phyloP scores from a whole-genome alignment of 2,113 vertebrate species.

The Arizona elegans region DNA sequence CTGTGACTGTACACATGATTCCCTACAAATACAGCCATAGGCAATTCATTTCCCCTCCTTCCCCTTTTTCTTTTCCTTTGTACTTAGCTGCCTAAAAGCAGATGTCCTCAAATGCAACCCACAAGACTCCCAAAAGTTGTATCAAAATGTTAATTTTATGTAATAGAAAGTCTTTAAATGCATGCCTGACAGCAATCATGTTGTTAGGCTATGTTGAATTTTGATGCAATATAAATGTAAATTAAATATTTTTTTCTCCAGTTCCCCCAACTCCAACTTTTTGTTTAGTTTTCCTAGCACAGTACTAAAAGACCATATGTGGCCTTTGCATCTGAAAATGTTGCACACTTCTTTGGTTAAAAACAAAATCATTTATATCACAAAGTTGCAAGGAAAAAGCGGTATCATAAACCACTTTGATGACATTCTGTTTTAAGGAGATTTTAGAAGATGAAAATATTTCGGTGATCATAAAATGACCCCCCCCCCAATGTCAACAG shows the following conservation, averaged over 20 bases:
- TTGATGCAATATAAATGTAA: background rate
- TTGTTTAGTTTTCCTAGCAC: background rate
- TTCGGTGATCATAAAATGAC: background rate
- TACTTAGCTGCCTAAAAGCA: background rate
- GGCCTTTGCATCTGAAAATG: background rate
- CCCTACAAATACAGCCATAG: background rate
- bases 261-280: background rate
- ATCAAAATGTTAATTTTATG: background rate
- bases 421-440: background rate
- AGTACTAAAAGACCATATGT: background rate
- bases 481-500: conserved; percentile 11
- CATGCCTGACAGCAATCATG: background rate
- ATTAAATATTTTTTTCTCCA: background rate
- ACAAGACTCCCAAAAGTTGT: background rate
- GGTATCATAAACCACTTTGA: background rate
- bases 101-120: background rate
- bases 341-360: background rate
- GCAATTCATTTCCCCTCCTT: background rate
- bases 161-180: background rate
- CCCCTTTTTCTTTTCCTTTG: background rate
- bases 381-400: background rate
- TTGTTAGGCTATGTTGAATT: background rate
- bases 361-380: background rate
- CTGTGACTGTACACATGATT: background rate
- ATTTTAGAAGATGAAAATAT: background rate